Percentiles rank a stretch among this genome's conserved stretches.
phyloP scores from a whole-genome alignment of 2,797 vertebrate species.

The Melanotaenia boesemani region DNA sequence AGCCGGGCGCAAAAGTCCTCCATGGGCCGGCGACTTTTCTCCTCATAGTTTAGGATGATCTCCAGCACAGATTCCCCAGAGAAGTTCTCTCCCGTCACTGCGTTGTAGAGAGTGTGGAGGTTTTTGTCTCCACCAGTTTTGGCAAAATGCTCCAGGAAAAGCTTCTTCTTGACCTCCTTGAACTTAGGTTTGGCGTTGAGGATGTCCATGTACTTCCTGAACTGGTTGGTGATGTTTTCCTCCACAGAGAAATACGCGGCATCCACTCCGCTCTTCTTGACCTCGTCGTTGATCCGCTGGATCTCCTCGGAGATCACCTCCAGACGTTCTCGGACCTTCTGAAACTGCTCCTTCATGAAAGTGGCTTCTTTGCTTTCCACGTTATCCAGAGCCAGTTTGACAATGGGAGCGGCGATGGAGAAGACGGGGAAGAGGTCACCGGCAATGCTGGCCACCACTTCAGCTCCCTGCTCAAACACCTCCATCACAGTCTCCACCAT shows the following conservation, averaged over 20 bases:
- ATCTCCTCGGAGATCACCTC: conserved; percentile 82
- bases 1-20: conserved; percentile 84
- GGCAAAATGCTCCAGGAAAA: conserved; percentile 82
- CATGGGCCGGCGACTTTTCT: conserved; percentile 80
- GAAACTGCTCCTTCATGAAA: conserved; percentile 86
- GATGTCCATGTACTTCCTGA: conserved; percentile 88
- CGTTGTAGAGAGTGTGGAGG: conserved; percentile 77
- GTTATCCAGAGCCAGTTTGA: conserved; percentile 82
- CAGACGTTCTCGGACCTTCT: conserved; percentile 83
- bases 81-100: conserved; percentile 81
- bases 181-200: conserved; percentile 82
- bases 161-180: conserved; percentile 83
- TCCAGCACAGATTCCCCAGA: conserved; percentile 81
- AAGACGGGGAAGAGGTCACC: conserved; percentile 86
- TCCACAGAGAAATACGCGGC: conserved; percentile 81
- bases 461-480: conserved; percentile 84
- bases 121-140: conserved; percentile 81
- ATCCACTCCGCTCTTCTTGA: conserved; percentile 82
- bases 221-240: conserved; percentile 86
- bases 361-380: conserved; percentile 84
- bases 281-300: conserved; percentile 80
- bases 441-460: conserved; percentile 80
- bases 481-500: conserved; percentile 84
- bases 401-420: conserved; percentile 81
- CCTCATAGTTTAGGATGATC: conserved; percentile 82